phyloP scores from a whole-genome alignment of 2,113 vertebrate genomes.

The Pituophis catenifer region DNA sequence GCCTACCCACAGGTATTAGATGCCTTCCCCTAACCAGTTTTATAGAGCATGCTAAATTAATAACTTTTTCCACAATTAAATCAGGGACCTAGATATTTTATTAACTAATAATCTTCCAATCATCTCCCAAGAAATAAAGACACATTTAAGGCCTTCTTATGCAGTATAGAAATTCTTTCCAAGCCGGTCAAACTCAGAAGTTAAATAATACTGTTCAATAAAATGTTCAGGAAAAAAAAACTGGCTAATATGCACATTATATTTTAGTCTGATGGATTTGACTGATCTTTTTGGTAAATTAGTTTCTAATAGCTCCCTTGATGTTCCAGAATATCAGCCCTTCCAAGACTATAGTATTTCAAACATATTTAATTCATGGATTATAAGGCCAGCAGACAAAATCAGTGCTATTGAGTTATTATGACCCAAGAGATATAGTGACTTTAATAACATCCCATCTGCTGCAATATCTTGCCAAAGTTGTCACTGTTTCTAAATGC shows the following conservation, averaged over 20 bases:
- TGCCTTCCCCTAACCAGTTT: neutral
- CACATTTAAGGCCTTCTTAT: neutral
- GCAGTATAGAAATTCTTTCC: conserved; percentile 14
- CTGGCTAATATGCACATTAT: conserved; percentile 39
- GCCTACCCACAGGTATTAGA: neutral
- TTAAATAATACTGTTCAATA: conserved; percentile 11
- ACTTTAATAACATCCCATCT: conserved; percentile 47
- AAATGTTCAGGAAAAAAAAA: conserved; percentile 34
- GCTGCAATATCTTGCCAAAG: conserved; percentile 20
- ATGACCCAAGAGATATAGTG: conserved; percentile 27
- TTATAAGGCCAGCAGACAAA: conserved; percentile 51
- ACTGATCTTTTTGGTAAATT: conserved; percentile 57
- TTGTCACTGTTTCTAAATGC: conserved; percentile 20
- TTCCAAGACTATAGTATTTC: conserved; percentile 51
- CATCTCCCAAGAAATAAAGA: neutral
- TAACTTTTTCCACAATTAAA: neutral
- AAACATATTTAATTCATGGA: conserved; percentile 52
- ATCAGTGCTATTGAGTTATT: conserved; percentile 41
- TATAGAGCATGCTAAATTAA: neutral
- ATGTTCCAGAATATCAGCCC: conserved; percentile 45
- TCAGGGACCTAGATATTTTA: neutral
- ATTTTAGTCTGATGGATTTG: conserved; percentile 55
- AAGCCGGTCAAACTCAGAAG: conserved; percentile 11
- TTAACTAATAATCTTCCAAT: neutral
- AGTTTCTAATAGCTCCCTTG: conserved; percentile 54